Evolutionary conservation across 1,140 invertebrate genomes (phyloP).

Genomic region (Saccostrea glomerata): DNA sequence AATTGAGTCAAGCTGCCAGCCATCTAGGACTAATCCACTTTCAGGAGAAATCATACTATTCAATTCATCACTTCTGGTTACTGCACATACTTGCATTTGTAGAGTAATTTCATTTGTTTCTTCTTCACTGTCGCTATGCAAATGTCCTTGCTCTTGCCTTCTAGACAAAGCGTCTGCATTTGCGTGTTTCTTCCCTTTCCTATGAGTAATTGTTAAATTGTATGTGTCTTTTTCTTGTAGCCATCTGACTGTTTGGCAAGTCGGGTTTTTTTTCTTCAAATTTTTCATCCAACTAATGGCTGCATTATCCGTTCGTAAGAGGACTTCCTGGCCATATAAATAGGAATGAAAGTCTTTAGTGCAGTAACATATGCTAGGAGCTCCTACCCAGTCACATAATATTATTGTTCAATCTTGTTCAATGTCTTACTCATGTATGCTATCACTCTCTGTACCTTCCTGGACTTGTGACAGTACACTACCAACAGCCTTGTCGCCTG

Average conservation of each 20-base stretch:
- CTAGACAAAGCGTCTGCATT: slow-evolving; percentile 68
- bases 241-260: slow-evolving; percentile 67
- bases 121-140: neutral
- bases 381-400: neutral
- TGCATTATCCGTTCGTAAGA: slow-evolving; percentile 63
- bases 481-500: slow-evolving; percentile 39
- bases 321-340: slow-evolving; percentile 51
- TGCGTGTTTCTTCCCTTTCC: slow-evolving; percentile 60
- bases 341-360: slow-evolving; percentile 24
- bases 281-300: slow-evolving; percentile 66
- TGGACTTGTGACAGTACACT: neutral
- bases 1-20: neutral
- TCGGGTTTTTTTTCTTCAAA: slow-evolving; percentile 59
- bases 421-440: neutral
- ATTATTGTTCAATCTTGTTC: neutral
- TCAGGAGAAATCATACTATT: neutral
- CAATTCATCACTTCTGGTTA: neutral
- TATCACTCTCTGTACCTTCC: neutral
- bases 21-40: neutral
- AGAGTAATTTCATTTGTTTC: neutral
- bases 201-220: slow-evolving; percentile 63
- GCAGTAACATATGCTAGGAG: neutral
- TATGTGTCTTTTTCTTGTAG: slow-evolving; percentile 64
- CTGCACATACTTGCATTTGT: neutral
- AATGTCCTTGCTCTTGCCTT: slow-evolving; percentile 34